phyloP scores from a whole-genome alignment of 2,113 vertebrate species.

The Dromaius novaehollandiae region DNA sequence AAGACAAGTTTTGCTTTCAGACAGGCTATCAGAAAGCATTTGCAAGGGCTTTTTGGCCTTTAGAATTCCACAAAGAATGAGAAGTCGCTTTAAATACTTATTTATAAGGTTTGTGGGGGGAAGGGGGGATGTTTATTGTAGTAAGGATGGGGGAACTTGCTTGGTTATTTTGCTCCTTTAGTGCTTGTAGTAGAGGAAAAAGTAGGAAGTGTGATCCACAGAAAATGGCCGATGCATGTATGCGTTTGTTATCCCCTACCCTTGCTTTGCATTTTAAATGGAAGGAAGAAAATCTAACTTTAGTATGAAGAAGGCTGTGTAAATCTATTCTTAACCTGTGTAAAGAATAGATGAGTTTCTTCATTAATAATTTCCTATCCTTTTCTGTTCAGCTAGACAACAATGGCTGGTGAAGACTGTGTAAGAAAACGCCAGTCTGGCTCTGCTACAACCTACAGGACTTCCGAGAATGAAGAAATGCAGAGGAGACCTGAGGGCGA shows the following conservation, averaged over 20 bases:
- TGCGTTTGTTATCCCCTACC: neutral
- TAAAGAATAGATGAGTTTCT: neutral
- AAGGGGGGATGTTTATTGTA: neutral
- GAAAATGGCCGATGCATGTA: neutral
- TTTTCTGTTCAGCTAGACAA: neutral
- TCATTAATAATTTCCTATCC: neutral
- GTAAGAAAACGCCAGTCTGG: conserved; percentile 68
- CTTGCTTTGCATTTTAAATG: neutral
- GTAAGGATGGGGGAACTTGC: neutral
- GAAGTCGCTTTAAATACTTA: neutral
- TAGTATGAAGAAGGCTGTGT: neutral
- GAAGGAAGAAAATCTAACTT: neutral
- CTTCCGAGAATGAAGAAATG: conserved; percentile 35
- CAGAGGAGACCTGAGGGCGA: conserved; percentile 25
- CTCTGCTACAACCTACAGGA: neutral
- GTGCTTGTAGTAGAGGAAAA: neutral
- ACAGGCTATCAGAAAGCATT: neutral
- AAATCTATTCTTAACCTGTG: neutral
- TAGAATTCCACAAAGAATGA: neutral
- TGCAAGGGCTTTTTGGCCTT: neutral
- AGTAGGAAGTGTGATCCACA: neutral
- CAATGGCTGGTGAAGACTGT: conserved; percentile 71
- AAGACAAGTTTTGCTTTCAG: neutral
- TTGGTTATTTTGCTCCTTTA: neutral
- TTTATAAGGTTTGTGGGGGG: neutral